phyloP scores from a whole-genome alignment of 2,888 invertebrate species.

The Carabus problematicus region DNA sequence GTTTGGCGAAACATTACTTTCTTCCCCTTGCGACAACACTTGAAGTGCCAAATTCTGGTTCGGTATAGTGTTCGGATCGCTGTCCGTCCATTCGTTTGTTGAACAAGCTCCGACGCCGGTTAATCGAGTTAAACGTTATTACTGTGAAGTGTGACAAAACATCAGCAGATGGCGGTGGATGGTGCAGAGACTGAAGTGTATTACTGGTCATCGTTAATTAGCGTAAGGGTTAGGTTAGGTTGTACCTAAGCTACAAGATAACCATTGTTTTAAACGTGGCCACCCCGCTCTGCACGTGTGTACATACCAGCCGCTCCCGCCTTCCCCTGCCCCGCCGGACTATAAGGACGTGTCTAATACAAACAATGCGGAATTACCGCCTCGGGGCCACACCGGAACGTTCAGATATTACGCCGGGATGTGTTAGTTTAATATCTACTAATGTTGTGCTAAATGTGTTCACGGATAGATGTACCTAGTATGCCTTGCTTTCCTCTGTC shows the following conservation, averaged over 20 bases:
- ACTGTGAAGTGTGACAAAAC: conserved; percentile 31
- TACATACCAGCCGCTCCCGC: background rate
- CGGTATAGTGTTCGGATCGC: background rate
- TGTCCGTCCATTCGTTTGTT: background rate
- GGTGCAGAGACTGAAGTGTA: conserved; percentile 21
- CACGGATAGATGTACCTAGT: conserved; percentile 11
- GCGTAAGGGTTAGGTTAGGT: conserved; percentile 27
- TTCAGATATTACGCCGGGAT: conserved; percentile 33
- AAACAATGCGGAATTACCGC: conserved; percentile 39
- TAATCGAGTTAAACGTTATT: conserved; percentile 31
- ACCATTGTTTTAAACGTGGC: conserved; percentile 40
- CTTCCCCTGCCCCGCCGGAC: background rate
- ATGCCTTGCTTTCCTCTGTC: background rate
- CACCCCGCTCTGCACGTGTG: background rate
- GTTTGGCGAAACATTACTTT: conserved; percentile 18
- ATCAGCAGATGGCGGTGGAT: conserved; percentile 17
- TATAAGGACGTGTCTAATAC: conserved; percentile 37
- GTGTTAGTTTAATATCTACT: conserved; percentile 43
- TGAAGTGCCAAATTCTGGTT: conserved; percentile 4
- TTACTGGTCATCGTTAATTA: conserved; percentile 42
- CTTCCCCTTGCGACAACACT: conserved; percentile 28
- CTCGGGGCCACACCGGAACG: conserved; percentile 29
- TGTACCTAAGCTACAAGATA: conserved; percentile 26
- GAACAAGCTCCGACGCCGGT: conserved; percentile 3
- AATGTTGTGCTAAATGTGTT: conserved; percentile 42